Base-by-base conservation (phyloP, 2,888 invertebrate species). In the Cyaniris semiargus region DNA sequence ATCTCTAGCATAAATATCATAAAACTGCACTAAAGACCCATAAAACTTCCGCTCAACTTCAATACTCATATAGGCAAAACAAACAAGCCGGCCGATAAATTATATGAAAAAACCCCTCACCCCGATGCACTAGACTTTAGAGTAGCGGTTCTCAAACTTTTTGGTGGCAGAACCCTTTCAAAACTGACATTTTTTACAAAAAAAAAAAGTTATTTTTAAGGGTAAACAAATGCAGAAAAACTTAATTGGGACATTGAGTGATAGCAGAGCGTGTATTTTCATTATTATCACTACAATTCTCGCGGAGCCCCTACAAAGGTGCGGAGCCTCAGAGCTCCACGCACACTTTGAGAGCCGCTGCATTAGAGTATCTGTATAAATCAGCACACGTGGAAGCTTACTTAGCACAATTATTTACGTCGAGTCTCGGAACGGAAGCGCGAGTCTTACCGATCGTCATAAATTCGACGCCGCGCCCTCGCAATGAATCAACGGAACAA, bases 341-440 rank as follows among this genome's bases (percentile, higher is more conserved):
- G 10, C 44, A 44, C 44, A 44, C 10, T 44, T 44, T 44, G 44
- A 44, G 44, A 44, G 3, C 53, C 53, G 71, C 4, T 15, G 38
- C 38, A 38, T 38, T 27, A 23, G 10, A 48, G 72, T 48, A 74
- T 48, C 53, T 15, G 48, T 72, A 84, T 86, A 85, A 85, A 86
- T 86, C 83, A 84, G 81, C 81, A 72, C 76, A 76, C 81, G 83
- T 85, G 84, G 85, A 84, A 84, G 82, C 76, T 79, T 78, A 81
- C 84, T 86, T 85, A 86, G 85, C 84, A 82, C 79, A 84, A 86
- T 87, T 87, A 87, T 87, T 88, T 87, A 86, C 84, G 84, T 86
- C 84, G 83, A 83, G 84, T 82, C 77, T 56, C 15, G 80, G 82
- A 85, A 83, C 81, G 81, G 85, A 83, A 81, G 83, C 83, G 83